Base-by-base conservation (phyloP, 2,888 invertebrate species). In the Drosophila bunnanda region DNA sequence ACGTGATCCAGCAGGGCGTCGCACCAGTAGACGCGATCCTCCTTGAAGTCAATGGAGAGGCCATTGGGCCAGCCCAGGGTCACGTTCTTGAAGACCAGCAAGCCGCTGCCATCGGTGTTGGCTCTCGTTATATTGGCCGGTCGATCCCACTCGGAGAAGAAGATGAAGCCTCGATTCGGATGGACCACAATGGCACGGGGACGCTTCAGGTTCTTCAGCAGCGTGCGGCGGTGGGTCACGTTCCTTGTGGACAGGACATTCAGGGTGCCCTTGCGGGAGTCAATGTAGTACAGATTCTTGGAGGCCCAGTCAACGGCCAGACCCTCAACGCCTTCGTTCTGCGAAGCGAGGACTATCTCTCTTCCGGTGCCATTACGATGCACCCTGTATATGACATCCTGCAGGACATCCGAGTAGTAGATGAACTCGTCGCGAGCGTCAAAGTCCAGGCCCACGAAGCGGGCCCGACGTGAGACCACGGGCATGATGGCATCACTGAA, bases 51-150 rank as follows among this genome's bases (percentile, higher is more conserved):
- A 75, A 99, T 97, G 2, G 98, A 97, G 6, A 99, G 93, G 0
- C 99, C 99, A 91, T 99, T 99, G 0, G 99, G 99, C 99, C 99
- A 99, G 4, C 98, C 98, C 0, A 99, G 93, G 0, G 98, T 97
- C 0, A 98, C 95, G 89, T 98, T 97, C 79, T 96, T 95, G 90
- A 99, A 98, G 0, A 98, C 96, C 4, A 96, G 93, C 22, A 98
- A 93, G 78, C 96, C 96, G 0, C 95, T 95, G 2, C 99, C 99
- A 89, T 99, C 99, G 0, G 97, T 95, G 83, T 96, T 95, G 0
- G 98, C 97, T 79, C 99, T 94, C 67, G 97, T 98, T 75, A 99
- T 99, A 91, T 98, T 98, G 0, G 99, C 98, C 0, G 98, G 98
- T 5, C 98, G 94, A 89, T 98, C 98, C 97, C 98, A 98, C 91